A percentile compares a stretch with the other conserved stretches of the same genome.
Evolutionary conservation across 1,140 invertebrate genomes (phyloP).

Genomic region (Bombyx mori): ASM3026992v2 NC_085118.1:1727001-1727500

Average conservation of each 20-base stretch:
- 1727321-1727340: neutral
- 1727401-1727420: too few relatives aligned
- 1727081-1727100: slow-evolving; percentile 1
- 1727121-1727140: slow-evolving; percentile 74
- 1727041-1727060: slow-evolving; percentile 7
- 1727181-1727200: too few relatives aligned
- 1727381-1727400: neutral
- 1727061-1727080: neutral
- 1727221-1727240: too few relatives aligned
- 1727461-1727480: slow-evolving; percentile 83
- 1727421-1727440: too few relatives aligned
- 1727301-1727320: too few relatives aligned
- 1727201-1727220: too few relatives aligned
- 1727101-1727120: slow-evolving; percentile 37
- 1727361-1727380: neutral
- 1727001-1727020: slow-evolving; percentile 91
- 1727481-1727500: slow-evolving; percentile 88
- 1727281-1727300: too few relatives aligned
- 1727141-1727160: slow-evolving; percentile 11
- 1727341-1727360: neutral
- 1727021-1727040: slow-evolving; percentile 70
- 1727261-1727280: too few relatives aligned
- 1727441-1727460: neutral
- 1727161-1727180: too few relatives aligned
- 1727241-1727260: too few relatives aligned